Evolutionary conservation across 1,140 invertebrate species (phyloP).

Genomic region (Holotrichia oblita): DNA sequence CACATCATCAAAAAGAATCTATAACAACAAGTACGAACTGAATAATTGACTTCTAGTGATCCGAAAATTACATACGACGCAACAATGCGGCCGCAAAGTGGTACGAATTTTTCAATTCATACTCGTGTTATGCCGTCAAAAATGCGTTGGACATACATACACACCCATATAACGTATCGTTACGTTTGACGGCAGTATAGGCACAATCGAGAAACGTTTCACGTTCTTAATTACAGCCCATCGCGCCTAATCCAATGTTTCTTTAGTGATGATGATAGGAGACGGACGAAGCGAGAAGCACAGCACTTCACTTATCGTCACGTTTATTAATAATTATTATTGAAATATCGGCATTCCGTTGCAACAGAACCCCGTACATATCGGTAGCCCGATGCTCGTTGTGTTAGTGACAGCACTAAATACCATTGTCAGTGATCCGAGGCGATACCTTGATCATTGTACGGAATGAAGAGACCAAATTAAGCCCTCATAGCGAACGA

Average conservation of each 20-base stretch:
- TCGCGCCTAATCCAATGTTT: constrained; percentile 22
- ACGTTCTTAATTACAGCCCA: constrained; percentile 26
- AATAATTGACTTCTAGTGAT: neutral
- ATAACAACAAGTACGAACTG: neutral
- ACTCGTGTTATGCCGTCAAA: neutral
- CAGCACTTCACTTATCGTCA: constrained; percentile 31
- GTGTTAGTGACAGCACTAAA: constrained; percentile 40
- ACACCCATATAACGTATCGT: neutral
- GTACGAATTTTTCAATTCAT: constrained; percentile 27
- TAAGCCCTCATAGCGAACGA: constrained; percentile 50
- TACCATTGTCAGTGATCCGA: constrained; percentile 40
- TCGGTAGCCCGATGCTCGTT: constrained; percentile 39
- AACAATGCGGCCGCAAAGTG: constrained; percentile 10
- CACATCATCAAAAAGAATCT: neutral
- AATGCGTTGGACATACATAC: neutral
- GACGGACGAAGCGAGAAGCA: neutral
- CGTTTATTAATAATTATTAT: constrained; percentile 37
- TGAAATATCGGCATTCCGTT: constrained; percentile 29
- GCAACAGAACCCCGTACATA: constrained; percentile 1
- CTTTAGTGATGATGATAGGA: neutral
- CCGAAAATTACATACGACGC: neutral
- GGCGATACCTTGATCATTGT: constrained; percentile 41
- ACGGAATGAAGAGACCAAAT: constrained; percentile 47
- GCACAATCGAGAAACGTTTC: constrained; percentile 6
- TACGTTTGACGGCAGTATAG: neutral